phyloP scores from a whole-genome alignment of 2,888 invertebrate genomes.

The Didymodactylos carnosus region DNA sequence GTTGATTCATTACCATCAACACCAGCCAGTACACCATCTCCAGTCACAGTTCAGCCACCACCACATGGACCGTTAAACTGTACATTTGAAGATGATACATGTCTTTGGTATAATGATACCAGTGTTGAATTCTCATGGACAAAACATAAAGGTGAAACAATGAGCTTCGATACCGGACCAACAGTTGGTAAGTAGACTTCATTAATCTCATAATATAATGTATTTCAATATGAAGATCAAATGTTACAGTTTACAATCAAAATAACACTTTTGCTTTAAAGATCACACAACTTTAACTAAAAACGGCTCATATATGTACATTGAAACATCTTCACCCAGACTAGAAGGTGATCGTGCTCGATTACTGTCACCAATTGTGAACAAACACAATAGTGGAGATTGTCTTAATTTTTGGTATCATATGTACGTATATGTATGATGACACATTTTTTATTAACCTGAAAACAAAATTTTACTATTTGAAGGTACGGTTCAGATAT shows the following conservation, averaged over 20 bases:
- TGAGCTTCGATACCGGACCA: slow-evolving; percentile 21
- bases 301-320: slow-evolving; percentile 20
- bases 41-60: too few species aligned
- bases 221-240: too few species aligned
- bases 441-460: too few species aligned
- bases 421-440: too few species aligned
- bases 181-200: neutral
- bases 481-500: slow-evolving; percentile 21
- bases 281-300: slow-evolving; percentile 20
- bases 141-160: slow-evolving; percentile 20
- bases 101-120: slow-evolving; percentile 24
- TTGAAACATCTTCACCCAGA: slow-evolving; percentile 21
- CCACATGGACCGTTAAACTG: slow-evolving; percentile 17
- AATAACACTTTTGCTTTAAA: too few species aligned
- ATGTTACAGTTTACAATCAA: too few species aligned
- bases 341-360: slow-evolving; percentile 21
- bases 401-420: slow-evolving; percentile 28
- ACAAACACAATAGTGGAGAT: neutral
- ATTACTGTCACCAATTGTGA: slow-evolving; percentile 15
- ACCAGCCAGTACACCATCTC: too few species aligned
- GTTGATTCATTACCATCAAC: too few species aligned
- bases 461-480: too few species aligned
- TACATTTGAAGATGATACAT: slow-evolving; percentile 27
- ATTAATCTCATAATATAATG: too few species aligned
- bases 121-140: slow-evolving; percentile 23